Evolutionary conservation across 2,888 invertebrate genomes (phyloP).

Genomic region (Elegia similella): DNA sequence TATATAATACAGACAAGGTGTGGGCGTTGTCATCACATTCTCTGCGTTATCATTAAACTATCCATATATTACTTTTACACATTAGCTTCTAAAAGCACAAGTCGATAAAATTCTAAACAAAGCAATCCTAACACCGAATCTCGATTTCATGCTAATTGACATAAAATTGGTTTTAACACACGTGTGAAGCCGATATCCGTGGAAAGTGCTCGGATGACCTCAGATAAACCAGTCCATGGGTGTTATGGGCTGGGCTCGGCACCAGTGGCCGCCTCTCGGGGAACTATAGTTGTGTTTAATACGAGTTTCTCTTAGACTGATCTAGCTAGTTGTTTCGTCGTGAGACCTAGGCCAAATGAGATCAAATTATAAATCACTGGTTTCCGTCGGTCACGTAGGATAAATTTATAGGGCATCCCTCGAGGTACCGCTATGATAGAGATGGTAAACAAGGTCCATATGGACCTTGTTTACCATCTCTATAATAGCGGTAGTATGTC

Average conservation of each 20-base stretch:
- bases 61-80: constrained; percentile 12
- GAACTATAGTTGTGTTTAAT: constrained; percentile 8
- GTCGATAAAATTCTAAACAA: constrained; percentile 24
- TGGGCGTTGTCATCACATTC: neutral
- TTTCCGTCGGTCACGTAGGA: neutral
- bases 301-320: constrained; percentile 12
- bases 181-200: constrained; percentile 43
- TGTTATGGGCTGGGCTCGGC: constrained; percentile 27
- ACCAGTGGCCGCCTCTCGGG: constrained; percentile 8
- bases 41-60: neutral
- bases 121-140: constrained; percentile 39
- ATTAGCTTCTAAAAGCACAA: constrained; percentile 17
- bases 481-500: no score
- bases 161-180: constrained; percentile 53
- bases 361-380: constrained; percentile 10
- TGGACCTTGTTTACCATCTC: no score
- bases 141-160: constrained; percentile 50
- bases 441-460: neutral
- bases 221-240: constrained; percentile 40
- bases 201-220: constrained; percentile 47
- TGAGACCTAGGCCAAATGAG: constrained; percentile 6
- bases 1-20: neutral
- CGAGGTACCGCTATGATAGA: neutral
- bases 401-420: neutral
- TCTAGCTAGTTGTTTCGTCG: constrained; percentile 1